Conservation (phyloP, 2,888 invertebrate genomes). For the Emmelina monodactyla region DNA sequence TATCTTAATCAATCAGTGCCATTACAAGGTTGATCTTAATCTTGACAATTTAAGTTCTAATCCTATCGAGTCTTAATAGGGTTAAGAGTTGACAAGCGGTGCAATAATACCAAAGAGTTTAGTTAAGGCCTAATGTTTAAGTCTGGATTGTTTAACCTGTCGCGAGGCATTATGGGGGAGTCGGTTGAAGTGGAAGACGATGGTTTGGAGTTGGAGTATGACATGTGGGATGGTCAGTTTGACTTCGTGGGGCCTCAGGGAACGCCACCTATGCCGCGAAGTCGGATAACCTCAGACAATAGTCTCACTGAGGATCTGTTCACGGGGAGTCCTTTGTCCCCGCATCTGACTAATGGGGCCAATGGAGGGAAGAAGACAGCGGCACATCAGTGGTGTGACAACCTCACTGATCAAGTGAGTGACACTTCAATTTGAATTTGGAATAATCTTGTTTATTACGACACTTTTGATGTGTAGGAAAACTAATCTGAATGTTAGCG, state of each 20-base stretch:
- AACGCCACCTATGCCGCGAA: constrained; percentile 35
- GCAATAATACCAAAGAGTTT: constrained; percentile 46
- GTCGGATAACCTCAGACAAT: constrained; percentile 42
- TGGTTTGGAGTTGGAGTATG: constrained; percentile 80
- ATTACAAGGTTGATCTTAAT: constrained; percentile 42
- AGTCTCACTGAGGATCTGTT: constrained; percentile 57
- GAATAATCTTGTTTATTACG: no score
- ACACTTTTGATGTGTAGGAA: no score
- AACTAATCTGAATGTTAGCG: no score
- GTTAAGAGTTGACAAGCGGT: constrained; percentile 39
- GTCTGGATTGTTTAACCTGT: constrained; percentile 50
- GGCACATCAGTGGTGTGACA: constrained; percentile 67
- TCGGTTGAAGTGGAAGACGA: constrained; percentile 57
- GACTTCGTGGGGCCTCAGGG: constrained; percentile 77
- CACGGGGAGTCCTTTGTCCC: constrained; percentile 51
- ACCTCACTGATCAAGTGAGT: constrained; percentile 69
- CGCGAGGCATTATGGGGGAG: constrained; percentile 51
- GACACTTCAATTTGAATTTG: no score
- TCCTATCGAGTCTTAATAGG: constrained; percentile 38
- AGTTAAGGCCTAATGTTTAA: constrained; percentile 41
- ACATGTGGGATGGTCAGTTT: constrained; percentile 90
- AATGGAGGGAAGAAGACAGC: constrained; percentile 66
- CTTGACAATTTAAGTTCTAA: constrained; percentile 37
- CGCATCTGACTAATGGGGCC: constrained; percentile 48
- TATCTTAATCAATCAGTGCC: constrained; percentile 29